Conservation (phyloP, 2,888 invertebrate genomes). For the Drosophila subquinaria region DNA sequence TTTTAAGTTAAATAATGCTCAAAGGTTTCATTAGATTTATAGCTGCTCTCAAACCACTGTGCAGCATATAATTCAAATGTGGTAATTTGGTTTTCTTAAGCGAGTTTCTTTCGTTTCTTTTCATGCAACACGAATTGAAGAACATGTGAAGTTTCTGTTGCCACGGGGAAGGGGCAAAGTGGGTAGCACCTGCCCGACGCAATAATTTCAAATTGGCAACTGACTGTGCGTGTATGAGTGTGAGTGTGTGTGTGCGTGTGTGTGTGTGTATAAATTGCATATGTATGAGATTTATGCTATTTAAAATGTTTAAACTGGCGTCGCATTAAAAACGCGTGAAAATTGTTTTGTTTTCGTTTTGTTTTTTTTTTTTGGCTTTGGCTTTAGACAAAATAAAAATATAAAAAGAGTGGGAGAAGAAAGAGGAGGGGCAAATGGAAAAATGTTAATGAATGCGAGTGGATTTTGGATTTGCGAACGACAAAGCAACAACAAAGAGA, state of each 20-base stretch:
- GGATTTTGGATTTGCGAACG: conserved; percentile 56
- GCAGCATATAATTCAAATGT: conserved; percentile 58
- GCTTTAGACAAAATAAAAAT: conserved; percentile 15
- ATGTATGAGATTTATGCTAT: conserved; percentile 81
- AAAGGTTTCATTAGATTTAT: too few relatives aligned
- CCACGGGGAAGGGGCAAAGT: not conserved
- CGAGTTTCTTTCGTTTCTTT: conserved; percentile 13
- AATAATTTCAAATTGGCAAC: conserved; percentile 81
- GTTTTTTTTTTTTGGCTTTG: conserved; percentile 1
- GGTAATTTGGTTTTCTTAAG: conserved; percentile 70
- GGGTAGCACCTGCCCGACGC: conserved; percentile 66
- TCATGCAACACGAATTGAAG: not conserved
- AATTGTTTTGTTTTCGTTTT: conserved; percentile 71
- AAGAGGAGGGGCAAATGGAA: conserved; percentile 53
- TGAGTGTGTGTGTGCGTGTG: conserved; percentile 29
- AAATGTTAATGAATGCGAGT: conserved; percentile 80
- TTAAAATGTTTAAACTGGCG: conserved; percentile 70
- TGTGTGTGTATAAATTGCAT: conserved; percentile 70
- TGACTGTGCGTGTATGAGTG: conserved; percentile 1
- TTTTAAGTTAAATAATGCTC: too few relatives aligned
- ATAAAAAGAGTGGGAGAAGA: not conserved
- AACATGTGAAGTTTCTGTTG: conserved; percentile 15
- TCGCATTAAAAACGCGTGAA: conserved; percentile 76
- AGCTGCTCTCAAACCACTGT: conserved; percentile 36
- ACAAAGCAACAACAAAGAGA: conserved; percentile 4